Conservation (phyloP, 92 coral and sea anemone genomes). For the Actinernus sp. region DNA sequence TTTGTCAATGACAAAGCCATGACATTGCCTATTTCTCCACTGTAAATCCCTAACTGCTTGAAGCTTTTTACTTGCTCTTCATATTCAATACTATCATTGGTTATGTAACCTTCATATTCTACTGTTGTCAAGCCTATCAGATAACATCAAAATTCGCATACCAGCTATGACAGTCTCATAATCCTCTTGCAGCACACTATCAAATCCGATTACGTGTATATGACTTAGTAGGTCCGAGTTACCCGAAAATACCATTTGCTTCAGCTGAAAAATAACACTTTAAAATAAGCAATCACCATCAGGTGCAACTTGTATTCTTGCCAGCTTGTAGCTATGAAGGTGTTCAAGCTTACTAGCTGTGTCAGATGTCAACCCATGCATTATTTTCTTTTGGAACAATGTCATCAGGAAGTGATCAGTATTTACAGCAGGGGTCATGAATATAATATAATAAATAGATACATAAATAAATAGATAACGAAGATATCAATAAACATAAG, state of each 20-base stretch:
- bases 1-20: slow-evolving; percentile 50
- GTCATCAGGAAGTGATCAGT: no score
- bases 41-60: slow-evolving; percentile 33
- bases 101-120: slow-evolving; percentile 38
- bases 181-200: slow-evolving; percentile 5
- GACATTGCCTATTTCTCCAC: slow-evolving; percentile 49
- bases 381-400: no score
- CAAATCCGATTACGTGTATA: slow-evolving; percentile 26
- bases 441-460: no score
- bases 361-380: no score
- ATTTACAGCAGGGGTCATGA: no score
- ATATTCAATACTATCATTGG: slow-evolving; percentile 18
- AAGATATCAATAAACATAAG: no score
- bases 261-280: slow-evolving; percentile 20
- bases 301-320: slow-evolving; percentile 46
- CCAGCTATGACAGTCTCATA: slow-evolving; percentile 12
- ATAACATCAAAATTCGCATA: slow-evolving; percentile 20
- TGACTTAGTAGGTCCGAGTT: slow-evolving; percentile 13
- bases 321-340: no score
- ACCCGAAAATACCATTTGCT: slow-evolving; percentile 25
- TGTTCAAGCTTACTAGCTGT: no score
- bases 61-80: slow-evolving; percentile 42
- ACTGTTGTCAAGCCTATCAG: slow-evolving; percentile 12
- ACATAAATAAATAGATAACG: no score
- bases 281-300: slow-evolving; percentile 57